These are phyloP conservation scores for Drosophila athabasca DNA, from an alignment of 1,140 invertebrate genomes.

Conservation along the genomic window DNA sequence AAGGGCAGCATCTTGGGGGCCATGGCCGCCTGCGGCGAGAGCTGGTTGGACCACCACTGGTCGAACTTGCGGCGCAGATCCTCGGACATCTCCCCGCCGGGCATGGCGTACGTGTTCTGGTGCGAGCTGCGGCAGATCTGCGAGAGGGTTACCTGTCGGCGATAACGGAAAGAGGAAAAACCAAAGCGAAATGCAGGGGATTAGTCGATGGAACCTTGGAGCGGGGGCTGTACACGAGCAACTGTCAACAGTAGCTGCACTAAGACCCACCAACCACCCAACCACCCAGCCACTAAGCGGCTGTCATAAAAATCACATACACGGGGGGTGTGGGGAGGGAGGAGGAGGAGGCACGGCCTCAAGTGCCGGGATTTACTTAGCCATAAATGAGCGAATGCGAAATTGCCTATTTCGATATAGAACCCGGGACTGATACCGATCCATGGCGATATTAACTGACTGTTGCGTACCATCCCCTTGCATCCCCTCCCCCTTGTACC, in stretches of 20 bases:
- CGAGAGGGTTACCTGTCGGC: conserved; percentile 88
- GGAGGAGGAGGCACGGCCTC: conserved; percentile 30
- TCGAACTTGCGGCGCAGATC: conserved; percentile 91
- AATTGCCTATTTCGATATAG: conserved; percentile 66
- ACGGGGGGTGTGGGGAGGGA: not conserved
- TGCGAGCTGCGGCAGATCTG: conserved; percentile 89
- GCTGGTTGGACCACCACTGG: conserved; percentile 88
- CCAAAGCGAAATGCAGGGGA: conserved; percentile 13
- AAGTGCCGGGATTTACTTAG: conserved; percentile 82
- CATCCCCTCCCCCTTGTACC: too few relatives aligned
- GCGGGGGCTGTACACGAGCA: conserved; percentile 30
- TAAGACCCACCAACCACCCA: conserved; percentile 10
- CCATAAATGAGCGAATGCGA: conserved; percentile 67
- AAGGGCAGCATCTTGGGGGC: conserved; percentile 83
- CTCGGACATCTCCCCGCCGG: conserved; percentile 88
- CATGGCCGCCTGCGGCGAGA: conserved; percentile 85
- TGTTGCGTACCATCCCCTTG: not conserved
- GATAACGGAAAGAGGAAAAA: conserved; percentile 2
- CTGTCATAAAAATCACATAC: conserved; percentile 79
- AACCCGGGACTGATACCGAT: conserved; percentile 14
- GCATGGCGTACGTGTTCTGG: conserved; percentile 84
- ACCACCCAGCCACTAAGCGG: conserved; percentile 46
- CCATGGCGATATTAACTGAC: conserved; percentile 61
- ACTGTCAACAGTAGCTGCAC: conserved; percentile 32
- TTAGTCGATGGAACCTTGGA: conserved; percentile 26